Percentiles rank a stretch among this genome's conserved stretches.
Evolutionary conservation across 2,113 vertebrate genomes (phyloP).

Genomic region (Laticauda colubrina): DNA sequence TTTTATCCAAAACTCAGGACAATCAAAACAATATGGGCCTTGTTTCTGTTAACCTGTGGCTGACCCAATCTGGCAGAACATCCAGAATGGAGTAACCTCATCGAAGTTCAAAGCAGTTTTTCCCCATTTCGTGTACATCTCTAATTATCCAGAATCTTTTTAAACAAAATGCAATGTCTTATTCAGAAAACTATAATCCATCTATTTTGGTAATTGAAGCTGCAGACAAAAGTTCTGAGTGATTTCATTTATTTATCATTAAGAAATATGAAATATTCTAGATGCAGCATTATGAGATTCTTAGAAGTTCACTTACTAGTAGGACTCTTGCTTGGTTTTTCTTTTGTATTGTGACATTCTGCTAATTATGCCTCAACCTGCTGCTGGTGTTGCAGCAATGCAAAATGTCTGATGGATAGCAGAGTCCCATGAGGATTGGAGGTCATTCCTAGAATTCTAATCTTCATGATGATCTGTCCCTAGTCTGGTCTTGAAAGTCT

Average conservation of each 20-base stretch:
- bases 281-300: background rate
- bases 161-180: background rate
- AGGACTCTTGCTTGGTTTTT: background rate
- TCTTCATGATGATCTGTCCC: background rate
- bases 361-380: background rate
- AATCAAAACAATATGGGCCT: background rate
- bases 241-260: conserved; percentile 32
- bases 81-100: background rate
- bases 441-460: background rate
- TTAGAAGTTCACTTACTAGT: background rate
- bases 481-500: background rate
- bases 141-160: background rate
- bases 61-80: background rate
- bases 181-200: background rate
- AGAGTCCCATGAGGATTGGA: background rate
- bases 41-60: background rate
- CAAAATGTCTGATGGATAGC: background rate
- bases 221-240: conserved; percentile 15
- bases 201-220: conserved; percentile 29
- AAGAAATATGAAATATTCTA: conserved; percentile 6
- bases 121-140: background rate
- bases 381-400: background rate
- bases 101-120: background rate
- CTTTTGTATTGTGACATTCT: background rate
- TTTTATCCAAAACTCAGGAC: background rate